These are phyloP conservation scores for Hippocampus guttulatus DNA, from an alignment of 2,113 vertebrate genomes.

Conservation along the genomic window DNA sequence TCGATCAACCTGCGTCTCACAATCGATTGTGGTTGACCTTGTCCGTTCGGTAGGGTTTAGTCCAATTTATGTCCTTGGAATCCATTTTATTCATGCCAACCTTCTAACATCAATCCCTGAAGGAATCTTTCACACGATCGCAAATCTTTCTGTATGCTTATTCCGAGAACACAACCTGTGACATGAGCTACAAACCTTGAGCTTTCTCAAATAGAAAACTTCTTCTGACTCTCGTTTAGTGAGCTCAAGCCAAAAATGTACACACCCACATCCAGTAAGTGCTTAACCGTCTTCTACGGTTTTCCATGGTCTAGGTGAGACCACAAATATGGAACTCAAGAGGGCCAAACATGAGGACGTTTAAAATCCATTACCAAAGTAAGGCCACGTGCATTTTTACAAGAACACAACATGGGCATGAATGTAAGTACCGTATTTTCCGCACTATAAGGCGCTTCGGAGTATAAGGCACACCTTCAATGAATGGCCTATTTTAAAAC, in stretches of 20 bases:
- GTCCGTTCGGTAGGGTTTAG: neutral
- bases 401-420: conserved; percentile 11
- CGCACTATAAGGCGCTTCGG: no score
- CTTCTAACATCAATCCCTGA: neutral
- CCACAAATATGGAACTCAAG: no score
- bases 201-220: neutral
- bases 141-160: neutral
- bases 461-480: no score
- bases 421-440: neutral
- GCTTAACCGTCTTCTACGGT: no score
- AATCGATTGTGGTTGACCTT: neutral
- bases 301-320: no score
- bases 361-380: no score
- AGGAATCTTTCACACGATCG: neutral
- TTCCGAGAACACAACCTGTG: neutral
- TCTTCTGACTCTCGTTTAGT: neutral
- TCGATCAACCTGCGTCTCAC: neutral
- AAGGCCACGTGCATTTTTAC: neutral
- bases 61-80: neutral
- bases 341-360: no score
- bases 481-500: no score
- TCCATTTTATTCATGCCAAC: neutral
- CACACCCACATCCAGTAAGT: neutral
- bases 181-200: neutral
- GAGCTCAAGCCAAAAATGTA: neutral